phyloP scores from a whole-genome alignment of 1,140 invertebrate species.

The Ridgeia piscesae region DNA sequence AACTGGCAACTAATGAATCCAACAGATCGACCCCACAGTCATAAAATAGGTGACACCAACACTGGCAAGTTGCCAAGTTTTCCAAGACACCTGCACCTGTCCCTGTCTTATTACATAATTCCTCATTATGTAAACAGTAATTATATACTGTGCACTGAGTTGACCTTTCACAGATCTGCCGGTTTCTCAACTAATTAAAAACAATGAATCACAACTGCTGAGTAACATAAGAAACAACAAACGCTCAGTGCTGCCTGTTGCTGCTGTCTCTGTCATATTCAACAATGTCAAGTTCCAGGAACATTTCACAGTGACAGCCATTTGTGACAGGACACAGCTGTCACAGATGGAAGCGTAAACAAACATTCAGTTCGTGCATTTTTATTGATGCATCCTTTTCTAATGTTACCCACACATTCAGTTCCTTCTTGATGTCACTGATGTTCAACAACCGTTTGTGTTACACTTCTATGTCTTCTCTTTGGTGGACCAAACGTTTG shows the following conservation, averaged over 20 bases:
- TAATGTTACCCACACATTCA: neutral
- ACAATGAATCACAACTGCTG: too few species aligned
- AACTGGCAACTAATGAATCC: too few species aligned
- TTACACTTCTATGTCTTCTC: neutral
- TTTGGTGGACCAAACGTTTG: neutral
- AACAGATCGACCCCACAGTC: too few species aligned
- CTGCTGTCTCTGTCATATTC: neutral
- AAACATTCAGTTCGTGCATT: neutral
- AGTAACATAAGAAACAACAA: neutral
- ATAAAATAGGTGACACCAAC: too few species aligned
- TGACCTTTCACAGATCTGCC: too few species aligned
- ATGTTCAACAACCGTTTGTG: neutral
- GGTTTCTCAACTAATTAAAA: too few species aligned
- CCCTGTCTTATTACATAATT: too few species aligned
- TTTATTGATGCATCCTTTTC: too few species aligned
- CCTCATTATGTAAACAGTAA: too few species aligned
- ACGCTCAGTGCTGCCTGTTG: neutral
- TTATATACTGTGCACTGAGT: too few species aligned
- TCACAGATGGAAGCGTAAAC: neutral
- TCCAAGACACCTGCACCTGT: too few species aligned
- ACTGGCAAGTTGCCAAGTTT: too few species aligned
- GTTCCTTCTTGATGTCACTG: neutral
- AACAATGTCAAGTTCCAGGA: neutral
- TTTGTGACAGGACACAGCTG: neutral
- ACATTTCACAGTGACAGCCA: neutral